Evolutionary conservation across 2,888 invertebrate genomes (phyloP).

Genomic region (Drosophila peninsularis): DNA sequence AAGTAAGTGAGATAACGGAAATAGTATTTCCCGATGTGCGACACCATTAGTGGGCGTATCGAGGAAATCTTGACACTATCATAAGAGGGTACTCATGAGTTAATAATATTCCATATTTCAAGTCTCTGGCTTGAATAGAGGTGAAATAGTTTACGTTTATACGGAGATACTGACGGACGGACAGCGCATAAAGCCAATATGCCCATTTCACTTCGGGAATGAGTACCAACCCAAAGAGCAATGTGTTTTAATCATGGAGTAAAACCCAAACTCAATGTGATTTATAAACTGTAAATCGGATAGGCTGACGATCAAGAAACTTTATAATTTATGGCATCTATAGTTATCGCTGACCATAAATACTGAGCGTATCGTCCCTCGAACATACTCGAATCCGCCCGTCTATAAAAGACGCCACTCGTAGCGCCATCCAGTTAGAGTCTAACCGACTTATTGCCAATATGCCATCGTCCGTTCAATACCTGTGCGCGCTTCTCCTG

Average conservation of each 20-base stretch:
- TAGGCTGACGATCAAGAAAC: neutral
- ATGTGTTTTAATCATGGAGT: slow-evolving; percentile 3
- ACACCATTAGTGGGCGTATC: neutral
- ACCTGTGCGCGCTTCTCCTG: slow-evolving; percentile 26
- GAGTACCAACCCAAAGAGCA: neutral
- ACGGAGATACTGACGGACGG: no score
- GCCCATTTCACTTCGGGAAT: no score
- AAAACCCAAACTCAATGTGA: neutral
- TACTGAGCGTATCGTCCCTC: slow-evolving; percentile 29
- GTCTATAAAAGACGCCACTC: slow-evolving; percentile 33
- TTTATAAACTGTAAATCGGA: slow-evolving; percentile 23
- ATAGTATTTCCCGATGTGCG: neutral
- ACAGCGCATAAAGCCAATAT: no score
- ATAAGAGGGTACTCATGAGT: neutral
- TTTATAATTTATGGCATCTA: slow-evolving; percentile 19
- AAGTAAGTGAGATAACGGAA: no score
- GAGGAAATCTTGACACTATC: neutral
- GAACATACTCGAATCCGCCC: no score
- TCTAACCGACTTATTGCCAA: neutral
- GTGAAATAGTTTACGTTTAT: neutral
- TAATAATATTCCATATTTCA: neutral
- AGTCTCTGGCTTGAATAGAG: neutral
- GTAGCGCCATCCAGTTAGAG: neutral
- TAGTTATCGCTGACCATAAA: slow-evolving; percentile 54
- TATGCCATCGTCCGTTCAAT: slow-evolving; percentile 30